These are phyloP conservation scores for Carapus acus DNA, from an alignment of 2,797 vertebrate species.

Conservation along the genomic window DNA sequence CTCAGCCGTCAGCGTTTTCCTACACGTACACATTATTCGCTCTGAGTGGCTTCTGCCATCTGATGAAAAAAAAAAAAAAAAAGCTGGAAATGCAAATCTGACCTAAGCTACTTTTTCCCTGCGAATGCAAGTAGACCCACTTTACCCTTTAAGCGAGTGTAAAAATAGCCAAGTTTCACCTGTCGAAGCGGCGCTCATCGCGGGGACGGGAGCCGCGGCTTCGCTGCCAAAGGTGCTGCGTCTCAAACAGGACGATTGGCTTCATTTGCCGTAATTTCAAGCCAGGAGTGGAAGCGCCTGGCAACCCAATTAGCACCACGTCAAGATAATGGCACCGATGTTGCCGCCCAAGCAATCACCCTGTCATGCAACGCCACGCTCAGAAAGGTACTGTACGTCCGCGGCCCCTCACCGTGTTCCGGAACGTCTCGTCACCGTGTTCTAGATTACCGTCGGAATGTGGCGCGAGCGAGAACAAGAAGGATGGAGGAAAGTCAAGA, in stretches of 20 bases:
- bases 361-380: conserved; percentile 40
- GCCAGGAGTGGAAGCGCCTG: conserved; percentile 50
- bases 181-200: conserved; percentile 54
- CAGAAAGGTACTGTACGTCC: no score
- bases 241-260: conserved; percentile 24
- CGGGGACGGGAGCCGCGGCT: conserved; percentile 51
- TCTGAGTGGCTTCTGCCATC: conserved; percentile 40
- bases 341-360: conserved; percentile 30
- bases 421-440: no score
- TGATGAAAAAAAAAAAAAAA: no score
- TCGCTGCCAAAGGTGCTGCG: conserved; percentile 30
- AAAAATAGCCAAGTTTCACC: conserved; percentile 62
- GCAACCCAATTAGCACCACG: conserved; percentile 55
- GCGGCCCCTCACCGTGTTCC: no score
- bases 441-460: no score
- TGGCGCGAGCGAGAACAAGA: no score
- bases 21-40: conserved; percentile 27
- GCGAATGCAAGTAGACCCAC: conserved; percentile 49
- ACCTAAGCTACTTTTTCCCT: conserved; percentile 36
- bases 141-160: conserved; percentile 44
- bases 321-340: conserved; percentile 51
- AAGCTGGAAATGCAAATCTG: conserved; percentile 57
- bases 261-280: conserved; percentile 47
- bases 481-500: no score
- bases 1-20: conserved; percentile 39